These are phyloP conservation scores for Nomada lathburiana DNA, from an alignment of 2,888 invertebrate species.

Conservation along the genomic window DNA sequence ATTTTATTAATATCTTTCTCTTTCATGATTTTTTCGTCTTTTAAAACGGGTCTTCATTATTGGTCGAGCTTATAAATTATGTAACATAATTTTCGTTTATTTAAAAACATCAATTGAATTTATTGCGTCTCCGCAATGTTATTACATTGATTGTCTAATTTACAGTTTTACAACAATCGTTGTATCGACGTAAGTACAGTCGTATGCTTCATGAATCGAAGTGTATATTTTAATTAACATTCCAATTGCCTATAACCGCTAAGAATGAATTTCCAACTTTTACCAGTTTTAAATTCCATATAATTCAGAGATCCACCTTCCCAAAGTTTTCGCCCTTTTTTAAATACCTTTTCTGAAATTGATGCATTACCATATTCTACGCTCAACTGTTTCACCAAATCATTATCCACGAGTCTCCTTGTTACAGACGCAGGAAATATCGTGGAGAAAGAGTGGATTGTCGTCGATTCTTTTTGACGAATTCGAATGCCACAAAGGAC, in stretches of 20 bases:
- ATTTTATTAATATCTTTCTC: no score
- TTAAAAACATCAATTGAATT: constrained; percentile 9
- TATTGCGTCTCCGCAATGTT: constrained; percentile 16
- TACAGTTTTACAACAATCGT: constrained; percentile 14
- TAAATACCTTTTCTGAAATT: neutral
- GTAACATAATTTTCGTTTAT: neutral
- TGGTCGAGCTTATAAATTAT: neutral
- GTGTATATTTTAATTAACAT: neutral
- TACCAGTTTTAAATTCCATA: no score
- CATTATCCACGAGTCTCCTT: neutral
- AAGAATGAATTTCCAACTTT: neutral
- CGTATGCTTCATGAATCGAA: neutral
- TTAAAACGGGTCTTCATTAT: neutral
- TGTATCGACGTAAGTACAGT: constrained; percentile 33
- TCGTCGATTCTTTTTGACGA: constrained; percentile 62
- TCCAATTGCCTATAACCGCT: neutral
- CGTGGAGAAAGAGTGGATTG: neutral
- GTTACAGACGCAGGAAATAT: neutral
- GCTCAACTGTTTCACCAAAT: neutral
- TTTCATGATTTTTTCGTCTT: neutral
- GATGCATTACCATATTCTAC: neutral
- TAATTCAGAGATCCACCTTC: no score
- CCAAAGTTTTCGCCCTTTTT: no score
- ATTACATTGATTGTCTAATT: constrained; percentile 12
- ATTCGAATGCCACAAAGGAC: constrained; percentile 60